phyloP scores from a whole-genome alignment of 2,888 invertebrate genomes.

The Amiota communis region DNA sequence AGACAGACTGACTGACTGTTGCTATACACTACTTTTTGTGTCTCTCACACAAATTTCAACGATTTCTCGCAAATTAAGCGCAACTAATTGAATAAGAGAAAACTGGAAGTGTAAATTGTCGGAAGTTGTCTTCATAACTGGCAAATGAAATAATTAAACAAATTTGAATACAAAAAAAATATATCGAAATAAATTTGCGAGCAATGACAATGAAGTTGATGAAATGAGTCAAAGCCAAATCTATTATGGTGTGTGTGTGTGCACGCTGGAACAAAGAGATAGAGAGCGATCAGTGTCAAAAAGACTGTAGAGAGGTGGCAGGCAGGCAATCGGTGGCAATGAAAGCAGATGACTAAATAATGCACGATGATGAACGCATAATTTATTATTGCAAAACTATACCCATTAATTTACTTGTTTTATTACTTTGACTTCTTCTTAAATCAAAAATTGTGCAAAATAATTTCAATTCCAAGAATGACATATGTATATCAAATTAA shows the following conservation, averaged over 20 bases:
- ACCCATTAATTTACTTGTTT: no score
- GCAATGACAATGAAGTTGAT: constrained; percentile 19
- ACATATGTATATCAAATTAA: no score
- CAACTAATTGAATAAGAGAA: neutral
- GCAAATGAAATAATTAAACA: neutral
- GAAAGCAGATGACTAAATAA: constrained; percentile 14
- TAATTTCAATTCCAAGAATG: no score
- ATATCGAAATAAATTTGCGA: neutral
- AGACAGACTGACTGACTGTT: no score
- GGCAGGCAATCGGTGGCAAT: neutral
- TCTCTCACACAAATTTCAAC: no score
- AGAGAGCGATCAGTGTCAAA: neutral
- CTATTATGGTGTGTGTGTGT: neutral
- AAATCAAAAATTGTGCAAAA: no score
- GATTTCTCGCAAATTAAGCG: neutral
- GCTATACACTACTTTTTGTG: no score
- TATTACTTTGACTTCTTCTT: no score
- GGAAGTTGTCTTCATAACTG: neutral
- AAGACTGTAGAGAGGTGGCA: neutral
- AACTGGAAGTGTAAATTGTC: neutral
- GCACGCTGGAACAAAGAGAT: neutral
- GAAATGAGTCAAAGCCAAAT: constrained; percentile 22
- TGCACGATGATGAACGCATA: constrained; percentile 25
- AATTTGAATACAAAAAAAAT: neutral
- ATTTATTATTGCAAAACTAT: constrained; percentile 40